These are phyloP conservation scores for Laticauda laticaudata DNA, from an alignment of 2,113 vertebrate species.

Conservation along the genomic window DNA sequence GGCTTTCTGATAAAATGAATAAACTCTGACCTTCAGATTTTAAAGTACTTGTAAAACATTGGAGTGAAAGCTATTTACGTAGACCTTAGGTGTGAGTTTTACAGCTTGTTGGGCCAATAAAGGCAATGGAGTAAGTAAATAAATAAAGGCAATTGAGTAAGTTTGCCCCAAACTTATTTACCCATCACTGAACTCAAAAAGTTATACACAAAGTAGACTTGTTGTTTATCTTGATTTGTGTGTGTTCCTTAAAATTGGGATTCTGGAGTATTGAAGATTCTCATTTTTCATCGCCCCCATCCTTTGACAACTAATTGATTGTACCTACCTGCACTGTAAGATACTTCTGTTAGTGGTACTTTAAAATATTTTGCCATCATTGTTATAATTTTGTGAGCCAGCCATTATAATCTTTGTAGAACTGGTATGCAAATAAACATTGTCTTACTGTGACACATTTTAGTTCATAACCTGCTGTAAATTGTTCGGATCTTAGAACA, in stretches of 20 bases:
- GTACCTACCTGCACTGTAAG: conserved; percentile 8
- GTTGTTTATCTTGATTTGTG: background rate
- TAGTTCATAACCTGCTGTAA: background rate
- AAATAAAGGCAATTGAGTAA: background rate
- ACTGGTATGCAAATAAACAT: background rate
- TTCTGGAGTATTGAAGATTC: background rate
- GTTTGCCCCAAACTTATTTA: background rate
- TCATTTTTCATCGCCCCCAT: background rate
- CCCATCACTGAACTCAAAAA: background rate
- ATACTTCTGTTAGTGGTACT: conserved; percentile 19
- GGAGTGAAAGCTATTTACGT: no score
- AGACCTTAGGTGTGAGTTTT: background rate
- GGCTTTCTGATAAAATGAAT: background rate
- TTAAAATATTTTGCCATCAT: conserved; percentile 29
- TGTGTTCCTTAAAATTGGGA: background rate
- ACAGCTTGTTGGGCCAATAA: background rate
- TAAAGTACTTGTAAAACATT: background rate
- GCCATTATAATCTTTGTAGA: conserved; percentile 13
- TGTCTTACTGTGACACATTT: conserved; percentile 40
- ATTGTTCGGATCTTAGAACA: background rate
- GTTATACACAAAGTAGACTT: background rate
- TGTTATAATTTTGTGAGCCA: conserved; percentile 24
- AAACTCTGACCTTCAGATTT: background rate
- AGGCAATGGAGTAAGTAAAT: background rate
- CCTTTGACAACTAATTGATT: background rate